Percentiles rank a stretch among this genome's conserved stretches.
These are phyloP conservation scores for Tauraco erythrolophus DNA, from an alignment of 2,113 vertebrate species.

Conservation along the genomic window DNA sequence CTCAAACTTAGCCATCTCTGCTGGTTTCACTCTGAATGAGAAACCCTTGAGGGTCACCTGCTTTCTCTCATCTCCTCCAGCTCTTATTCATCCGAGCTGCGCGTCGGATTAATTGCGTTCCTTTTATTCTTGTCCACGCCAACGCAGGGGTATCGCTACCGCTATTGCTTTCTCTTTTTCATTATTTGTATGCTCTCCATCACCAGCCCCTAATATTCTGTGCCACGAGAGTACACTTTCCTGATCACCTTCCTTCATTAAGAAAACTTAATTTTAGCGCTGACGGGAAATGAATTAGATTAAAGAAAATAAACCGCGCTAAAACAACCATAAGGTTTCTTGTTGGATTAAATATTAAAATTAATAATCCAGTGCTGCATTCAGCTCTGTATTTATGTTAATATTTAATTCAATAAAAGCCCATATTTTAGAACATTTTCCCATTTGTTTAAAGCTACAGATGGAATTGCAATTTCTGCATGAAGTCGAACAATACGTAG, in stretches of 20 bases:
- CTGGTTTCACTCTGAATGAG: neutral
- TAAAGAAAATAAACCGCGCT: conserved; percentile 46
- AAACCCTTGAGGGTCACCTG: neutral
- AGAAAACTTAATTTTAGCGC: conserved; percentile 39
- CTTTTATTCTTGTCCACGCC: neutral
- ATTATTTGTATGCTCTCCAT: neutral
- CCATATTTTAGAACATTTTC: conserved; percentile 47
- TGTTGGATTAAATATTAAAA: conserved; percentile 71
- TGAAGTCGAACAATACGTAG: neutral
- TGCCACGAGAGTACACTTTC: neutral
- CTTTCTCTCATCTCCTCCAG: neutral
- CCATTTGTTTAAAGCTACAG: conserved; percentile 55
- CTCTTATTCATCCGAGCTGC: neutral
- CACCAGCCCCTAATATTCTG: neutral
- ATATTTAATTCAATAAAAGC: conserved; percentile 76
- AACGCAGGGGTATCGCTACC: neutral
- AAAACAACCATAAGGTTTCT: conserved; percentile 42
- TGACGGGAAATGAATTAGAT: conserved; percentile 31
- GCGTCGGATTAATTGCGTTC: neutral
- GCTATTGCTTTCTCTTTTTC: neutral
- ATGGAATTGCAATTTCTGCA: conserved; percentile 49
- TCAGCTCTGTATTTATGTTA: conserved; percentile 70
- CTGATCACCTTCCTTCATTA: conserved; percentile 46
- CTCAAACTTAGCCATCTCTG: neutral
- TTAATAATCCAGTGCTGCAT: conserved; percentile 61